phyloP scores from a whole-genome alignment of 2,797 vertebrate genomes.

The Protonibea diacanthus region DNA sequence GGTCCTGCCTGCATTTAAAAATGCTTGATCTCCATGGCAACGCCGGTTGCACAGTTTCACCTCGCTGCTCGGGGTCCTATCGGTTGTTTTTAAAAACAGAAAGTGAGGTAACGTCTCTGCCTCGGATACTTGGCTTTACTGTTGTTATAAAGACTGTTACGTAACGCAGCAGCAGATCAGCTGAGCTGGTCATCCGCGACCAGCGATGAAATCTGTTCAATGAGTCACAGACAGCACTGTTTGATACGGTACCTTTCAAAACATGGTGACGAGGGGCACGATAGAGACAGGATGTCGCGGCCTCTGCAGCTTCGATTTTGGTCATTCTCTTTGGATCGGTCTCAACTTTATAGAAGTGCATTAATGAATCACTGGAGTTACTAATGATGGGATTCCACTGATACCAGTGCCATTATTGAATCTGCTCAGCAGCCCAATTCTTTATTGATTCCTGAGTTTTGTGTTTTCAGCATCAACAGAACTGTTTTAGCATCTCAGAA shows the following conservation, averaged over 20 bases:
- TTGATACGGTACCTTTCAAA: neutral
- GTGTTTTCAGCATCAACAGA: no score
- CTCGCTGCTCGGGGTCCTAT: slow-evolving; percentile 27
- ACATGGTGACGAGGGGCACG: no score
- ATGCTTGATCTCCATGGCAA: slow-evolving; percentile 67
- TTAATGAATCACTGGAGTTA: neutral
- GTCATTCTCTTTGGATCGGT: neutral
- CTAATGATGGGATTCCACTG: no score
- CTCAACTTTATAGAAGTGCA: neutral
- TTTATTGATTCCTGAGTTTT: no score
- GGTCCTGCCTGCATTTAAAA: slow-evolving; percentile 53
- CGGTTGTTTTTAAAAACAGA: slow-evolving; percentile 21
- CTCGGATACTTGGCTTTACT: neutral
- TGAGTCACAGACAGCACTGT: neutral
- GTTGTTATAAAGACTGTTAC: neutral
- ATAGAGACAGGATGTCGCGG: no score
- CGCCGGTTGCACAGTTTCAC: slow-evolving; percentile 51
- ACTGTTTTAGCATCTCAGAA: no score
- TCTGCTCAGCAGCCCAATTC: no score
- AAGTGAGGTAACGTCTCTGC: slow-evolving; percentile 34
- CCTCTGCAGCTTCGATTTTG: no score
- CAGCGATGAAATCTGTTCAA: slow-evolving; percentile 3
- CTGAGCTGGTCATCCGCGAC: neutral
- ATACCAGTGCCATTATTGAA: no score
- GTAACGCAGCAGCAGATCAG: neutral